These are phyloP conservation scores for Marasmarcha lunaedactyla DNA, from an alignment of 2,888 invertebrate species.

Conservation along the genomic window DNA sequence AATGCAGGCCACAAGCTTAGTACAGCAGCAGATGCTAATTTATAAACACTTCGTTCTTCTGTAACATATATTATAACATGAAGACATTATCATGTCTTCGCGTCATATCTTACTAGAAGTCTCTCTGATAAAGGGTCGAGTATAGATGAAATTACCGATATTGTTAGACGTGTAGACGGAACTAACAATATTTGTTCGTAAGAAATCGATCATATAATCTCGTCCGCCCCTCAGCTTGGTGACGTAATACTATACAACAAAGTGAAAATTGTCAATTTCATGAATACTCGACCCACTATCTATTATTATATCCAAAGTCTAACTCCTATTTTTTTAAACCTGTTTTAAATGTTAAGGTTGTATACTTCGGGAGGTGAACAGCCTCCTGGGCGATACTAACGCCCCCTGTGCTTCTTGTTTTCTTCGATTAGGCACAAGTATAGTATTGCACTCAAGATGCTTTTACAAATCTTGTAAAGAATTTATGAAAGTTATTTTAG, in stretches of 20 bases:
- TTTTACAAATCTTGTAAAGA: conserved; percentile 31
- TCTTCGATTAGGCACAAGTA: conserved; percentile 43
- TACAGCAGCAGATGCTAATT: too few relatives aligned
- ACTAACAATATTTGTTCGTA: too few relatives aligned
- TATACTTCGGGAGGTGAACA: conserved; percentile 45
- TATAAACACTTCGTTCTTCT: too few relatives aligned
- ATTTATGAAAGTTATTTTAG: conserved; percentile 37
- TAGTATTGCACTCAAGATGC: conserved; percentile 19
- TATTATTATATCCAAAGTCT: conserved; percentile 61
- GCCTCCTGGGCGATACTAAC: conserved; percentile 39
- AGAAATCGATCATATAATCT: too few relatives aligned
- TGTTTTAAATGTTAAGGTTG: conserved; percentile 64
- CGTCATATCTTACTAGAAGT: conserved; percentile 20
- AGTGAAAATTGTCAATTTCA: conserved; percentile 7
- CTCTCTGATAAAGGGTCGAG: conserved; percentile 27
- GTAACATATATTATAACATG: too few relatives aligned
- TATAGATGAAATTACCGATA: conserved; percentile 17
- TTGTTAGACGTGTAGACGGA: not conserved
- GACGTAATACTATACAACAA: too few relatives aligned
- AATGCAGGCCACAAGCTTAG: too few relatives aligned
- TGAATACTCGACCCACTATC: conserved; percentile 23
- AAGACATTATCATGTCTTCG: too few relatives aligned
- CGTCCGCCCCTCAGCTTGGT: too few relatives aligned
- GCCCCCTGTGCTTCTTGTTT: conserved; percentile 66
- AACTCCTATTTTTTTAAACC: conserved; percentile 68